A percentile compares a stretch with the other conserved stretches of the same genome.
phyloP scores from a whole-genome alignment of 2,888 invertebrate genomes.

The Nezara viridula region DNA sequence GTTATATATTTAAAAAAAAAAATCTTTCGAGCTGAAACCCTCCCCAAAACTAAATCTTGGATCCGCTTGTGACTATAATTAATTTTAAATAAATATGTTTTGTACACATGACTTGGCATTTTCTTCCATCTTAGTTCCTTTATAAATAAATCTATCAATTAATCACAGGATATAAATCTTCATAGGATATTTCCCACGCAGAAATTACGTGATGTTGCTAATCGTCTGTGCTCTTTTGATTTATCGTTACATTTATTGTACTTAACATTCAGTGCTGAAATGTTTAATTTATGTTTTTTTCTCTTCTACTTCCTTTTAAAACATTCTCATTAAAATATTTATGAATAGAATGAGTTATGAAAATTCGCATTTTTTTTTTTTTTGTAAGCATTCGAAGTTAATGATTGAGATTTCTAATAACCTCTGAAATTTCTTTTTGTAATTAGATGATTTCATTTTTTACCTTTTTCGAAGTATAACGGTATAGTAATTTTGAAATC shows the following conservation, averaged over 20 bases:
- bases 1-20: too few relatives aligned
- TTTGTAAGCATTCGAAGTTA: not conserved
- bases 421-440: not conserved
- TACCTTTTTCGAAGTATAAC: not conserved
- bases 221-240: not conserved
- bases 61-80: too few relatives aligned
- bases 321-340: not conserved
- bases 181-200: not conserved
- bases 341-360: not conserved
- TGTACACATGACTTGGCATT: too few relatives aligned
- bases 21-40: too few relatives aligned
- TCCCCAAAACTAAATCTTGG: too few relatives aligned
- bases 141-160: too few relatives aligned
- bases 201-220: not conserved
- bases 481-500: not conserved
- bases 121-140: too few relatives aligned
- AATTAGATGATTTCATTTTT: not conserved
- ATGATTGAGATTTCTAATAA: not conserved
- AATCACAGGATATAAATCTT: too few relatives aligned
- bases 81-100: too few relatives aligned
- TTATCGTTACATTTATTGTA: not conserved
- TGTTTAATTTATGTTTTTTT: constrained; percentile 4
- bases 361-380: too few relatives aligned
- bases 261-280: not conserved
- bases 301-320: not conserved